Base-by-base conservation (phyloP, 1,140 invertebrate genomes). In the Diprion similis region DNA sequence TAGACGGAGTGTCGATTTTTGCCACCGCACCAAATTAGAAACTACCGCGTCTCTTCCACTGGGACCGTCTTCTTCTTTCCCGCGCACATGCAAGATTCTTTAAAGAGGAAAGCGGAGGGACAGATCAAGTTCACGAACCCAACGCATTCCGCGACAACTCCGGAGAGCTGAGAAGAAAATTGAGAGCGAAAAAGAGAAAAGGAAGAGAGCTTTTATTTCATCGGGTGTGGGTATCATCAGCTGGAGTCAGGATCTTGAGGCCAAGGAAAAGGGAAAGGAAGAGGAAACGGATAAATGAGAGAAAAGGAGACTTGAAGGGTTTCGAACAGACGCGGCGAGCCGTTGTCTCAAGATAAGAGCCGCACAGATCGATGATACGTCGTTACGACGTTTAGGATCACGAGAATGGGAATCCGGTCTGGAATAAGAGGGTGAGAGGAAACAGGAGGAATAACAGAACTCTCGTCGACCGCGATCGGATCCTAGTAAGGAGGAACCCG, bases 1-100 rank as follows among this genome's bases (percentile, higher is more conserved):
- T 87, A 88, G 87, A 87, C 87, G 73, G 83, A 83, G 84, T 87
- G 86, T 87, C 86, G 85, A 88, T 88, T 86, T 87, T 88, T 87
- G 80, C 85, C 79, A 77, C 76, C 75, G 78, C 82, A 85, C 85
- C 81, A 85, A 87, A 87, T 88, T 88, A 87, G 85, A 88, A 87
- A 82, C 84, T 78, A 71, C 70, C 59, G 24, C 47, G 73, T 67
- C 68, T 69, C 59, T 70, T 45, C 68, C n/a, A 73, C 74, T 70
- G 68, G 51, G 51, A 59, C 69, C 71, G 59, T 67, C 59, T 51
- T 64, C 51, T 59, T 59, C 51, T 59, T 59, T 59, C 51, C 51
- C 51, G 51, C 51, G 51, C 51, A 59, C 51, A 59, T 59, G 51
- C 51, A 17, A 59, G n/a, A 59, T 15, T 59, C 51, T 59, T 59